phyloP scores from a whole-genome alignment of 1,140 invertebrate species.

The Orius laevigatus region DNA sequence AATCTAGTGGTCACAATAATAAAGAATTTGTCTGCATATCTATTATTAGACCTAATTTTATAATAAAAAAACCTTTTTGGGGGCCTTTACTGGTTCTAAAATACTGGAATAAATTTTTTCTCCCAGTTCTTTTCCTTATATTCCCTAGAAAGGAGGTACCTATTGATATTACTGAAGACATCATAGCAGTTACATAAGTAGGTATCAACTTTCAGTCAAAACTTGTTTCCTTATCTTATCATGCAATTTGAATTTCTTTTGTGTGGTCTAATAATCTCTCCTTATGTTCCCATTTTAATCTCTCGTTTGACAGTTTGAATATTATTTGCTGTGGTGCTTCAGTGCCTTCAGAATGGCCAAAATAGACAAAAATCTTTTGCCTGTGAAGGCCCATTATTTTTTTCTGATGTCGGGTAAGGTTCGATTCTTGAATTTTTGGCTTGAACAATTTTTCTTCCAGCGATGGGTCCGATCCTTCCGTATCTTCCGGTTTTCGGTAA shows the following conservation, averaged over 20 bases:
- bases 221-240: not conserved
- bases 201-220: not conserved
- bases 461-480: conserved; percentile 57
- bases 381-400: conserved; percentile 62
- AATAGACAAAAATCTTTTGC: conserved; percentile 34
- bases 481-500: conserved; percentile 55
- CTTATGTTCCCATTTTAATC: not conserved
- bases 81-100: no score
- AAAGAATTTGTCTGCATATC: no score
- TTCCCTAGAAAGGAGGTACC: no score
- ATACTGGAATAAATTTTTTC: no score
- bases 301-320: not conserved
- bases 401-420: conserved; percentile 63
- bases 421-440: not conserved
- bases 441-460: conserved; percentile 30
- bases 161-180: no score
- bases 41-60: no score
- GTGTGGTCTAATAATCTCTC: not conserved
- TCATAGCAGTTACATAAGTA: not conserved
- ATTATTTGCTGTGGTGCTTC: not conserved
- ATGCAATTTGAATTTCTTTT: not conserved
- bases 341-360: not conserved
- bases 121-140: no score
- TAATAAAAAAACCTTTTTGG: no score
- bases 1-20: no score